Conservation (phyloP, 2,888 invertebrate genomes). For the Drosophila subquinaria region DNA sequence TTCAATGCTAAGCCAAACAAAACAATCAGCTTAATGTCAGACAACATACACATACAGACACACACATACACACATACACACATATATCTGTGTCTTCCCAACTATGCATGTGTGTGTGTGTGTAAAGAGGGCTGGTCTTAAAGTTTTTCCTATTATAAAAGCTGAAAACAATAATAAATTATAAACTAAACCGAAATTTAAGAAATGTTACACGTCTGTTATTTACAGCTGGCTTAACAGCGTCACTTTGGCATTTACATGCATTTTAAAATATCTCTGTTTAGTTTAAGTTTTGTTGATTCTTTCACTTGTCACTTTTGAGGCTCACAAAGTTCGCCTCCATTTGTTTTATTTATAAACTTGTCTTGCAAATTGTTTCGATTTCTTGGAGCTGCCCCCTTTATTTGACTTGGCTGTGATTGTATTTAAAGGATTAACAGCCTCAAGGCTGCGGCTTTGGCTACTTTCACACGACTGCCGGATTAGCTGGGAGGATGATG, state of each 20-base stretch:
- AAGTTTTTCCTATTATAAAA: conserved; percentile 6
- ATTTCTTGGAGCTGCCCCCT: conserved; percentile 36
- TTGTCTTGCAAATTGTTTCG: conserved; percentile 15
- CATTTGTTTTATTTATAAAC: conserved; percentile 15
- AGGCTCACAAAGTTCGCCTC: neutral
- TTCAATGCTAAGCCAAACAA: conserved; percentile 80
- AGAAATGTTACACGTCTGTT: neutral
- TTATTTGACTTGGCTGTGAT: conserved; percentile 46
- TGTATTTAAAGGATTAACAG: conserved; percentile 78
- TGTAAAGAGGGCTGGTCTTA: conserved; percentile 6
- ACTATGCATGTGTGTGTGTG: conserved; percentile 3
- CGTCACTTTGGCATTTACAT: neutral
- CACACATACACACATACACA: conserved; percentile 3
- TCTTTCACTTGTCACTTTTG: conserved; percentile 1
- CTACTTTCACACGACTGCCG: conserved; percentile 67
- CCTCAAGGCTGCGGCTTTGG: conserved; percentile 74
- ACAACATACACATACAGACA: conserved; percentile 29
- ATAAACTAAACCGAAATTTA: too few species aligned
- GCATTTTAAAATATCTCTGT: neutral
- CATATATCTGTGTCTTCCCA: conserved; percentile 4
- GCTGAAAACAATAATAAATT: neutral
- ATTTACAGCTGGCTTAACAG: neutral
- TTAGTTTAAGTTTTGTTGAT: conserved; percentile 6
- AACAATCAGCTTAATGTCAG: conserved; percentile 80
- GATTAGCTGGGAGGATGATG: conserved; percentile 39